Percentiles rank a stretch among this genome's conserved stretches.
phyloP scores from a whole-genome alignment of 2,888 invertebrate genomes.

The Mythimna lalbum region DNA sequence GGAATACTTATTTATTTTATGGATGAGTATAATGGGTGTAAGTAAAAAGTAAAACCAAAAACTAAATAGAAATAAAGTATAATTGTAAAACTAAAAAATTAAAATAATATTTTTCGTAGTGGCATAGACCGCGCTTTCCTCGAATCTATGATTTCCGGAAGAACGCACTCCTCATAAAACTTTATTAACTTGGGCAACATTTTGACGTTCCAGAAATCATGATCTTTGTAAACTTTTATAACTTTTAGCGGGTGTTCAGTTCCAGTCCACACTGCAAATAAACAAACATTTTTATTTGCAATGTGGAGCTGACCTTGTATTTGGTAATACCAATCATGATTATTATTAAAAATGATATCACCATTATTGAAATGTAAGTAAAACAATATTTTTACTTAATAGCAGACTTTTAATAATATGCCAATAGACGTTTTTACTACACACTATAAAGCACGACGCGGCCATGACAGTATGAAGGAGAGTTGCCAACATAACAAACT shows the following conservation, averaged over 20 bases:
- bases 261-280: no score
- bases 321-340: constrained; percentile 45
- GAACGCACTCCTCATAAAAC: constrained; percentile 13
- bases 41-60: no score
- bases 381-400: no score
- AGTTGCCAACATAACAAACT: no score
- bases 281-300: constrained; percentile 26
- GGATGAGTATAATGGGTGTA: constrained; percentile 6
- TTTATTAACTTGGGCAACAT: constrained; percentile 5
- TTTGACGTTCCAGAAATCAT: neutral
- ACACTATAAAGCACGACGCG: no score
- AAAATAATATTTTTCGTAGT: constrained; percentile 1
- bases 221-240: constrained; percentile 13
- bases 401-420: no score
- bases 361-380: no score
- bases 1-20: neutral
- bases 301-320: constrained; percentile 48
- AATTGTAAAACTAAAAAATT: constrained; percentile 3
- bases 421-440: no score
- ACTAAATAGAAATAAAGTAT: constrained; percentile 1
- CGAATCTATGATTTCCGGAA: constrained; percentile 4
- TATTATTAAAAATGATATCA: constrained; percentile 17
- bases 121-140: constrained; percentile 11
- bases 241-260: constrained; percentile 11
- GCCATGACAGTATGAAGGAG: no score